Evolutionary conservation across 2,113 vertebrate species (phyloP).

Genomic region (Ovis canadensis): DNA sequence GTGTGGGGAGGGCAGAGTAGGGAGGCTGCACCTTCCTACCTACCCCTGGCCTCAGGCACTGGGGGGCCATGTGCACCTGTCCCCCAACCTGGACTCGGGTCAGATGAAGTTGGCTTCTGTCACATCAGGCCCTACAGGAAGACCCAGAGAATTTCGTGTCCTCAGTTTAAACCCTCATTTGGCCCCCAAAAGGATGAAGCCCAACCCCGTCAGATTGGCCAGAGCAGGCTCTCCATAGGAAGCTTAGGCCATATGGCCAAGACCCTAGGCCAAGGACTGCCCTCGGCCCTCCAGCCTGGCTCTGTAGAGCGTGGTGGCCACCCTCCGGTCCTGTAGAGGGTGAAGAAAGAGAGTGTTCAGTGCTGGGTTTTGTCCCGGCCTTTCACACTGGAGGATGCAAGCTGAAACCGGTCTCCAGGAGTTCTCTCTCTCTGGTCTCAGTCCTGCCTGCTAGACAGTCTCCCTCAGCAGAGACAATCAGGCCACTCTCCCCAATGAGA

Average conservation of each 20-base stretch:
- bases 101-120: slow-evolving; percentile 52
- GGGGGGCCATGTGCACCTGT: slow-evolving; percentile 36
- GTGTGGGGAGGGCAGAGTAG: not conserved
- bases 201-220: not conserved
- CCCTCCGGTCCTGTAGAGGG: not conserved
- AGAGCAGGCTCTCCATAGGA: not conserved
- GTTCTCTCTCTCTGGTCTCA: not conserved
- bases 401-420: not conserved
- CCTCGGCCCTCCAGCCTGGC: not conserved
- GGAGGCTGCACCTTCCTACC: slow-evolving; percentile 37
- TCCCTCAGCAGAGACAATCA: not conserved
- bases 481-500: not conserved
- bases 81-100: slow-evolving; percentile 43
- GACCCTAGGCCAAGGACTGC: not conserved
- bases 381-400: not conserved
- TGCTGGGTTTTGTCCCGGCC: not conserved
- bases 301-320: not conserved
- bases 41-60: slow-evolving; percentile 47
- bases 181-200: not conserved
- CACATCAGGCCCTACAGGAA: slow-evolving; percentile 43
- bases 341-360: not conserved
- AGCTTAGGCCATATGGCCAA: not conserved
- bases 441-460: not conserved
- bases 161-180: slow-evolving; percentile 25
- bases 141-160: slow-evolving; percentile 42